A percentile compares a stretch with the other conserved stretches of the same genome.
phyloP scores from a whole-genome alignment of 2,888 invertebrate genomes.

The Rhingia campestris region DNA sequence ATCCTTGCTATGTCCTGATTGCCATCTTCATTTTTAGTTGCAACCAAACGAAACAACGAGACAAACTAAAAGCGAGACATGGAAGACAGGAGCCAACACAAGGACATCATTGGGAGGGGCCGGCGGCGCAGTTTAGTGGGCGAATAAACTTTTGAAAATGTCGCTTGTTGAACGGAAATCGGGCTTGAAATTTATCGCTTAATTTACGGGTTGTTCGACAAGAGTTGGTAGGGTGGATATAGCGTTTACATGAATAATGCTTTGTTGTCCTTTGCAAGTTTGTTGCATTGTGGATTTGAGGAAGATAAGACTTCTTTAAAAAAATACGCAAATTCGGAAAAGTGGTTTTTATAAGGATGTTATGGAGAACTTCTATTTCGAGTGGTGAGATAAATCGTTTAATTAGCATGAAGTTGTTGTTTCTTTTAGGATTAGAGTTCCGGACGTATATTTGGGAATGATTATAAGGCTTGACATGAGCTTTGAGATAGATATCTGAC shows the following conservation, averaged over 20 bases:
- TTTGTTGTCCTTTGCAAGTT: slow-evolving; percentile 8
- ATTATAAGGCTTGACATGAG: too few species aligned
- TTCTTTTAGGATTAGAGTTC: too few species aligned
- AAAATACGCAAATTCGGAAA: too few species aligned
- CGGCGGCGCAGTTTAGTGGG: slow-evolving; percentile 44
- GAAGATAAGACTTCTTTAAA: too few species aligned
- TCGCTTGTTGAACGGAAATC: slow-evolving; percentile 72
- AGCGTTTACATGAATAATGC: neutral
- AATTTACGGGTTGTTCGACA: slow-evolving; percentile 51
- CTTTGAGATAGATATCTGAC: too few species aligned
- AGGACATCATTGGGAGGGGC: slow-evolving; percentile 49
- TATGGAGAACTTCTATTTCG: too few species aligned
- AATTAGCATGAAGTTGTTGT: too few species aligned
- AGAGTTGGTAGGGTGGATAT: neutral
- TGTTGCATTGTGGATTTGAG: slow-evolving; percentile 12
- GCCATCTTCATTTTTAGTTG: slow-evolving; percentile 63
- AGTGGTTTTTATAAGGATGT: too few species aligned
- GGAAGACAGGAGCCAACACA: slow-evolving; percentile 57
- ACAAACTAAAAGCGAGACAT: slow-evolving; percentile 28
- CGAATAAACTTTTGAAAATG: slow-evolving; percentile 64
- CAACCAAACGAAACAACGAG: slow-evolving; percentile 54
- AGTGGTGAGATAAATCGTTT: too few species aligned
- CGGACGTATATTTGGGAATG: too few species aligned
- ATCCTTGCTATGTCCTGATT: slow-evolving; percentile 59
- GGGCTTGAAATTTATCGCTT: slow-evolving; percentile 70